Conservation (phyloP, 2,113 vertebrate genomes). For the Eulacestoma nigropectus region DNA sequence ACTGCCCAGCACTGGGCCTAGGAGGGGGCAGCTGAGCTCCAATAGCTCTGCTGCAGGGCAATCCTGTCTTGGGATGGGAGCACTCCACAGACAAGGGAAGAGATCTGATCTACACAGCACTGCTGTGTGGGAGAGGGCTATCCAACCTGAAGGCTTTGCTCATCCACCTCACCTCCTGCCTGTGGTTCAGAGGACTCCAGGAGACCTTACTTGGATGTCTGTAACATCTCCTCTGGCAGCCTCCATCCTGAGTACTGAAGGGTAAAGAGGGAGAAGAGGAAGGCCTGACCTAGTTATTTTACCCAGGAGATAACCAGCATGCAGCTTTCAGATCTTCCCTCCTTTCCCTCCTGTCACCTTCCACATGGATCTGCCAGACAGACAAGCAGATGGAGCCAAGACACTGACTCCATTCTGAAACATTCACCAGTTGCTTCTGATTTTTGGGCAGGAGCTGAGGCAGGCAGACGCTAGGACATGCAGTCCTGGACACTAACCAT, state of each 20-base stretch:
- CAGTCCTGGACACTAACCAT: background rate
- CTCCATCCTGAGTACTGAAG: background rate
- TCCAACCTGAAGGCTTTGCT: background rate
- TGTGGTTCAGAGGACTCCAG: background rate
- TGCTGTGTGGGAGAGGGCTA: background rate
- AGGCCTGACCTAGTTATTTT: background rate
- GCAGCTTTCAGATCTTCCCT: background rate
- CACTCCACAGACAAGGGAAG: background rate
- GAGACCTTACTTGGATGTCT: background rate
- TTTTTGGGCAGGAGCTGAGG: background rate
- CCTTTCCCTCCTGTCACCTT: background rate
- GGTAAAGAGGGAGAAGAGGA: background rate
- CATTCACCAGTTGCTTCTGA: background rate
- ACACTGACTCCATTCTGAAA: background rate
- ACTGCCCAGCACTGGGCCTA: background rate
- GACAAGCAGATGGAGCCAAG: background rate
- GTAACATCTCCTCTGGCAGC: background rate
- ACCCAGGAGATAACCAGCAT: background rate
- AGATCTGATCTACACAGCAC: background rate
- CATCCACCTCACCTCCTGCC: background rate
- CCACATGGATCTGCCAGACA: background rate
- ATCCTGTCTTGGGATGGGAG: background rate
- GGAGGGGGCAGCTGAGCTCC: background rate
- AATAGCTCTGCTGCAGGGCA: background rate
- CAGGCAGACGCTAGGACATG: background rate